Evolutionary conservation across 1,140 invertebrate species (phyloP), one percentile per base, ranked within the genome.

Genomic region (Listronotus bonariensis): DNA sequence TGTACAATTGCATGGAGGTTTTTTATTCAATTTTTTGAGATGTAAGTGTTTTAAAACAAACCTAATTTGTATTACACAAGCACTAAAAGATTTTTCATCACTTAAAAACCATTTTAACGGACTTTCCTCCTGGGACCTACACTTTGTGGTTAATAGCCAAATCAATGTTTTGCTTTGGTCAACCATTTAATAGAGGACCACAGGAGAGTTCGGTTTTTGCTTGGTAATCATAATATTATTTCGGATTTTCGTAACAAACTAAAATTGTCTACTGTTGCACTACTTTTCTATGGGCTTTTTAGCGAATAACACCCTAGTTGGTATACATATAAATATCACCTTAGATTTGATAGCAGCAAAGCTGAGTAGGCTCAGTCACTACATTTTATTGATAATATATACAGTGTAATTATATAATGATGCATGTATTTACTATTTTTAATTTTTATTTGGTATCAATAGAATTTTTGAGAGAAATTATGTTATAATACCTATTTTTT

Each of bases 331-430:
- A 69, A 26, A 69, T 67, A 55, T 61, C 67, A 70, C 65, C 48
- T 61, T 72, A 69, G 71, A 69, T 71, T 73, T 74, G 69, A 74
- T 74, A 71, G 72, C 72, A 74, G 72, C 72, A 74, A 74, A 74
- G 72, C 72, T 70, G 62, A 63, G 61, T 71, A 72, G 70, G 70
- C 68, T 72, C 70, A 53, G 67, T 67, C 56, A 60, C 61, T 48
- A 59, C 64, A 41, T 64, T 70, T 62, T 55, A 65, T 60, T 40
- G 17, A 68, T 34, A 46, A 45, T 43, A 55, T 68, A 64, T 66
- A 71, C 68, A 70, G 65, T 74, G 69, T 74, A 73, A 67, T 71
- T 71, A 71, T 72, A 68, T 71, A 69, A 72, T 68, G 67, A 73
- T 74, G 68, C 73, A 73, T 73, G 69, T 60, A 57, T 69, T 71